Evolutionary conservation across 2,113 vertebrate species (phyloP).

Genomic region (Cheirogaleus medius): DNA sequence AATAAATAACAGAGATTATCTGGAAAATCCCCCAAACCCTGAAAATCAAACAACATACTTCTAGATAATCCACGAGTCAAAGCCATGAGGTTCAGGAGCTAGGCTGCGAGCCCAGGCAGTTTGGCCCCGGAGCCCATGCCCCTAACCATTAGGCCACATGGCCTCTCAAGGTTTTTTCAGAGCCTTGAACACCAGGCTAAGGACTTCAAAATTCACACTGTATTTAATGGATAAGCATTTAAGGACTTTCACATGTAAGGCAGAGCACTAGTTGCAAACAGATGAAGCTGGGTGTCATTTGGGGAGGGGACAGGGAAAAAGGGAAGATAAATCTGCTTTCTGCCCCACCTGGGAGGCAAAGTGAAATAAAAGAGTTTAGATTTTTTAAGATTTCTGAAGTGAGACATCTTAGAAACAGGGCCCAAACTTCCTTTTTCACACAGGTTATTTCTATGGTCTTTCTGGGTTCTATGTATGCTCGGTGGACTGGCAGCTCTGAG

Average conservation of each 20-base stretch:
- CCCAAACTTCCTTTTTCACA: not conserved
- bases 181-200: not conserved
- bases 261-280: not conserved
- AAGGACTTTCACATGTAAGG: not conserved
- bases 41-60: not conserved
- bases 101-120: too few relatives aligned
- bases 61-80: not conserved
- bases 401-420: not conserved
- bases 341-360: not conserved
- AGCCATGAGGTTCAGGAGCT: not conserved
- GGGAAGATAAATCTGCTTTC: not conserved
- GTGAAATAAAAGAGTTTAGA: not conserved
- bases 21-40: not conserved
- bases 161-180: not conserved
- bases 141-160: not conserved
- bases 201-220: not conserved
- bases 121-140: not conserved
- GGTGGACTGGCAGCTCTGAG: not conserved
- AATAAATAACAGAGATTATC: not conserved
- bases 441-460: not conserved
- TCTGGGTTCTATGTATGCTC: not conserved
- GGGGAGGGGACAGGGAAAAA: too few relatives aligned
- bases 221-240: not conserved
- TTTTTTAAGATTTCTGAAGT: not conserved
- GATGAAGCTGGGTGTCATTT: not conserved